Percentiles rank a stretch among this genome's conserved stretches.
Evolutionary conservation across 2,113 vertebrate species (phyloP).

Genomic region (Cochlearius cochlearius): DNA sequence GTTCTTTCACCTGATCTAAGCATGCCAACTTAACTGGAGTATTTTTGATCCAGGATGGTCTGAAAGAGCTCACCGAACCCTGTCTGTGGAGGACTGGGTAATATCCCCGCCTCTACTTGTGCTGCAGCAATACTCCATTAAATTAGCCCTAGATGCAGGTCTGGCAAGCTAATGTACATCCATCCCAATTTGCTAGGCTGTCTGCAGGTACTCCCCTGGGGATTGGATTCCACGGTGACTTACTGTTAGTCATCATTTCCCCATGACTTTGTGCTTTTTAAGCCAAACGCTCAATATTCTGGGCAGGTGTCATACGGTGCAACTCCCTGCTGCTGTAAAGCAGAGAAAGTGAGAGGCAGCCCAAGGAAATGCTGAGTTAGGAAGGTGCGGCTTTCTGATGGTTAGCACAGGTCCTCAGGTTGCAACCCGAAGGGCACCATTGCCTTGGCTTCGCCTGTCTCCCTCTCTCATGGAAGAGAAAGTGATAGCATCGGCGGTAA

Average conservation of each 20-base stretch:
- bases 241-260: conserved; percentile 12
- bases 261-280: conserved; percentile 38
- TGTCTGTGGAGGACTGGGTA: not conserved
- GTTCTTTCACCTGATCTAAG: not conserved
- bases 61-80: not conserved
- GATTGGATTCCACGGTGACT: not conserved
- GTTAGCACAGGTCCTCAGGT: not conserved
- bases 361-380: not conserved
- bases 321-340: conserved; percentile 17
- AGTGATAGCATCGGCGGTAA: not conserved
- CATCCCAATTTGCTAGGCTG: conserved; percentile 19
- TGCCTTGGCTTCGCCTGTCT: not conserved
- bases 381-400: conserved; percentile 1
- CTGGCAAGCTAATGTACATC: conserved; percentile 23
- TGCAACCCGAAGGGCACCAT: not conserved
- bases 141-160: not conserved
- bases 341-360: conserved; percentile 7
- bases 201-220: conserved; percentile 1
- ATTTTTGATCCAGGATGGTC: not conserved
- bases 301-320: not conserved
- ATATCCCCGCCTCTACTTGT: not conserved
- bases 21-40: not conserved
- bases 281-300: conserved; percentile 16
- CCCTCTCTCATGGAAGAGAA: not conserved
- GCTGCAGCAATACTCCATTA: not conserved